Conservation (phyloP, 2,797 vertebrate genomes). For the Siniperca obscura region DNA sequence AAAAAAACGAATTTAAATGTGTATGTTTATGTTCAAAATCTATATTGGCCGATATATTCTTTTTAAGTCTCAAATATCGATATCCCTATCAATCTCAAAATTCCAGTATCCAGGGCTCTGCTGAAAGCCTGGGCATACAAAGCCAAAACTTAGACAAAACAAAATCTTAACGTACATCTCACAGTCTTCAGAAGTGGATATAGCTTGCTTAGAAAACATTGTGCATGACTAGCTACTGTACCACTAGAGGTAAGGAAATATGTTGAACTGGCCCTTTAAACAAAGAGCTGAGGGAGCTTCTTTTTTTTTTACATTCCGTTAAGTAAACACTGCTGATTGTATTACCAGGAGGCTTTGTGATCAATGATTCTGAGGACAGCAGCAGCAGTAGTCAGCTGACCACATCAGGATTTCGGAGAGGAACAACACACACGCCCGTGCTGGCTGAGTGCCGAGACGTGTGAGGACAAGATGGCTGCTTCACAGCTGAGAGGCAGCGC, state of each 20-base stretch:
- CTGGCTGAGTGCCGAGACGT: slow-evolving; percentile 30
- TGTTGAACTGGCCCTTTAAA: slow-evolving; percentile 19
- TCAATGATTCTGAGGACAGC: slow-evolving; percentile 37
- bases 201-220: neutral
- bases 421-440: neutral
- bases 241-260: no score
- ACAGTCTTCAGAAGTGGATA: neutral
- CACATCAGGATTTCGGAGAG: slow-evolving; percentile 4
- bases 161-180: neutral
- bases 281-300: neutral
- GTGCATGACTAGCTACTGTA: neutral
- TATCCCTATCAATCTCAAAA: neutral
- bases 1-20: no score
- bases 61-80: no score
- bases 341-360: slow-evolving; percentile 13
- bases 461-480: slow-evolving; percentile 51
- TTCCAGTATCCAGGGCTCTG: neutral
- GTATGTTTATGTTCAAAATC: no score
- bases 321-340: slow-evolving; percentile 26
- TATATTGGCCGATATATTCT: no score
- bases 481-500: slow-evolving; percentile 21
- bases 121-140: neutral
- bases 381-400: neutral
- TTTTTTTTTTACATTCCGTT: neutral
- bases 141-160: neutral